Base-by-base conservation (phyloP, 2,888 invertebrate species). In the Parasteatoda lunata region DNA sequence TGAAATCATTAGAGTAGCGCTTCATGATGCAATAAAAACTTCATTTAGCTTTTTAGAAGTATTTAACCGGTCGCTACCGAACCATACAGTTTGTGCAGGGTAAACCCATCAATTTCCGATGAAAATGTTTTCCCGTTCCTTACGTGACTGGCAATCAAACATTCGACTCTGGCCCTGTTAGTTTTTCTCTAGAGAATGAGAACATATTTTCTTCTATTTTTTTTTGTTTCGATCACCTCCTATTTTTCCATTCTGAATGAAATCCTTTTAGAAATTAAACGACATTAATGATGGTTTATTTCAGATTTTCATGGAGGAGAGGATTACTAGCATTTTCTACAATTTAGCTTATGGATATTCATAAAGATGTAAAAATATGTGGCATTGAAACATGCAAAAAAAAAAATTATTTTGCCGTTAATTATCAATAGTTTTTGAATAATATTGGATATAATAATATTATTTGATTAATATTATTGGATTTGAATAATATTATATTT, bases 81-180 rank as follows among this genome's bases (percentile, higher is more conserved):
- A 59, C 59, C 59, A 59, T 59, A 9, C 9, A n/a, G 59, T 59
- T 59, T 59, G 59, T 59, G n/a, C 59, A 59, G 59, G 11, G 9
- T n/a, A 59, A 59, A 59, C 7, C 59, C 59, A 59, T 59, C 59
- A 59, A 59, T 59, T 59, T 59, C 59, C 59, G 59, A 59, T 59
- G 59, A 59, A 11, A 59, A 30, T 30, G 30, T 59, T 59, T 59
- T 59, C 59, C n/a, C 59, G 59, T 59, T 59, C 6, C 59, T n/a
- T 59, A 59, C 59, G 59, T 59, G 59, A 59, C 59, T 59, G 4
- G 59, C 9, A 59, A n/a, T 59, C 11, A 59, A 59, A 59, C 9
- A 59, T 9, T 13, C n/a, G 59, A n/a, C 4, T n/a, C 4, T 59
- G 59, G 7, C 59, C 30, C 11, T 59, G 59, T 59, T 59, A 13